Evolutionary conservation across 2,797 vertebrate species (phyloP).

Genomic region (Tapirus indicus): DNA sequence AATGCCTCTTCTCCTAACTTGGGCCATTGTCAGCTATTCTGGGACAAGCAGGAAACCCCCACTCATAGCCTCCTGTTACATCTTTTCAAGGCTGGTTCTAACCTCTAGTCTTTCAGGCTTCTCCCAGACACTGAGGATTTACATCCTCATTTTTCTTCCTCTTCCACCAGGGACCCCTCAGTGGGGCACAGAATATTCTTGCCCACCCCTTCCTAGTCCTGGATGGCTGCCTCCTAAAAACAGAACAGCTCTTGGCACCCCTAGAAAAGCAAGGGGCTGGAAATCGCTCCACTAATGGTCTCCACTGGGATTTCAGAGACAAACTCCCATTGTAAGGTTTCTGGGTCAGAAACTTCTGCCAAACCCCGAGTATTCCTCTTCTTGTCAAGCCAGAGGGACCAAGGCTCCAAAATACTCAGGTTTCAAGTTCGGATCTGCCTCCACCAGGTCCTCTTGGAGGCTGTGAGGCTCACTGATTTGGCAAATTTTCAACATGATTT

Average conservation of each 20-base stretch:
- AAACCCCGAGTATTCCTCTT: background rate
- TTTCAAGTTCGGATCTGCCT: background rate
- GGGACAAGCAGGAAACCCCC: background rate
- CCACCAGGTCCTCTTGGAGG: background rate
- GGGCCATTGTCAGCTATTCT: background rate
- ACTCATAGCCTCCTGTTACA: background rate
- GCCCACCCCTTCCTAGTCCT: background rate
- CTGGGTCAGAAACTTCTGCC: conserved; percentile 50
- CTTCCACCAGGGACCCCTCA: background rate
- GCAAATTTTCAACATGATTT: background rate
- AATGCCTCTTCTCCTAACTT: background rate
- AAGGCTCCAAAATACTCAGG: conserved; percentile 6
- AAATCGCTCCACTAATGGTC: conserved; percentile 24
- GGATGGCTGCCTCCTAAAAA: conserved; percentile 2
- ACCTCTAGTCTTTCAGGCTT: background rate
- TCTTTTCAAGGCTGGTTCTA: background rate
- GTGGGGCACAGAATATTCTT: background rate
- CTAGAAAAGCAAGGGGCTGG: conserved; percentile 7
- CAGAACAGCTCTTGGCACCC: conserved; percentile 20
- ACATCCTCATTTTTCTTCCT: background rate
- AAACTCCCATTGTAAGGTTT: conserved; percentile 42
- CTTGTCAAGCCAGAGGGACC: background rate
- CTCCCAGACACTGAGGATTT: background rate
- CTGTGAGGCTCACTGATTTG: background rate
- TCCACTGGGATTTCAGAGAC: background rate